Percentiles rank a stretch among this genome's conserved stretches.
Conservation (phyloP, 2,888 invertebrate species). For the Campoplex capitator region DNA sequence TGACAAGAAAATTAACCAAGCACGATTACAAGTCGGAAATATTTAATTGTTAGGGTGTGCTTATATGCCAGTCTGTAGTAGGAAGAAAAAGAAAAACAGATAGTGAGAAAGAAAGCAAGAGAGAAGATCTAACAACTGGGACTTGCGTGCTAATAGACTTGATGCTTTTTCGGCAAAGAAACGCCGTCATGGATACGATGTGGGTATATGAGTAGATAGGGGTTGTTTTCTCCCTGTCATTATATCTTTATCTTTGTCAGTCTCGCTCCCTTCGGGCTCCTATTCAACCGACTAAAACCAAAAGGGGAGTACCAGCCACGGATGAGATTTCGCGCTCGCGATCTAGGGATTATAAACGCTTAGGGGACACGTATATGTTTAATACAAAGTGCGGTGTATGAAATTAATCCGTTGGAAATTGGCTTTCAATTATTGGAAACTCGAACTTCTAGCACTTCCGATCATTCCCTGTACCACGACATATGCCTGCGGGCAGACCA, state of each 20-base stretch:
- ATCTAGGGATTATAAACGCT: conserved; percentile 67
- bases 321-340: conserved; percentile 49
- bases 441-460: conserved; percentile 40
- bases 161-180: conserved; percentile 49
- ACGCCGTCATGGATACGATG: conserved; percentile 58
- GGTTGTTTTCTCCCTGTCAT: conserved; percentile 72
- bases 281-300: conserved; percentile 57
- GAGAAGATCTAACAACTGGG: conserved; percentile 35
- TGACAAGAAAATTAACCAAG: conserved; percentile 77
- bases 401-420: conserved; percentile 71
- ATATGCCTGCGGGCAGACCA: neutral
- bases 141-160: conserved; percentile 62
- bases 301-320: conserved; percentile 64
- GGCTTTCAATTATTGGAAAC: conserved; percentile 68
- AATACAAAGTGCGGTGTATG: conserved; percentile 53
- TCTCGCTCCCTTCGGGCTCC: conserved; percentile 56
- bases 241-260: neutral
- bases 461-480: conserved; percentile 19
- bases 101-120: conserved; percentile 21
- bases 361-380: conserved; percentile 36
- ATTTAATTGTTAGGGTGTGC: conserved; percentile 74
- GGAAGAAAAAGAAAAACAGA: conserved; percentile 31
- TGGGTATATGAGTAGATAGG: conserved; percentile 50
- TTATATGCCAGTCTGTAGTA: conserved; percentile 21
- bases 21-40: conserved; percentile 79